Evolutionary conservation across 2,888 invertebrate genomes (phyloP).

Genomic region (Hydraecia micacea): DNA sequence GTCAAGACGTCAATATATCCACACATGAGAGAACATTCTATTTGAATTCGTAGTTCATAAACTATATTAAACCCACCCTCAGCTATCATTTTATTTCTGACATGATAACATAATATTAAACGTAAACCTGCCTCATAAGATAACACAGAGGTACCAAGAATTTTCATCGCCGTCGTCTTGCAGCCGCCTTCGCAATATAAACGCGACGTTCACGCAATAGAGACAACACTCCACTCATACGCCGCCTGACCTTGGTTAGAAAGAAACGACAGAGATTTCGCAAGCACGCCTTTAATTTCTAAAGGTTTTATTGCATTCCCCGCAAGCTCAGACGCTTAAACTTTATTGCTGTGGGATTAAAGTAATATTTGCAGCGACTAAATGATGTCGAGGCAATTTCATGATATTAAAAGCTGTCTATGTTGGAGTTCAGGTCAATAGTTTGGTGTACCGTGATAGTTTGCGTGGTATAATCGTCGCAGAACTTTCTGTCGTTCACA

Average conservation of each 20-base stretch:
- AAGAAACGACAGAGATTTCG: constrained; percentile 84
- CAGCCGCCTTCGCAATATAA: constrained; percentile 87
- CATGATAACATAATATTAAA: constrained; percentile 86
- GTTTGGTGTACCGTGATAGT: constrained; percentile 84
- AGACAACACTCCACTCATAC: constrained; percentile 80
- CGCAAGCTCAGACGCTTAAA: constrained; percentile 90
- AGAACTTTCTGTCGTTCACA: constrained; percentile 83
- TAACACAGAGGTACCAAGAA: constrained; percentile 89
- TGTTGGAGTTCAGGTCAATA: constrained; percentile 87
- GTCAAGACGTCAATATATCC: constrained; percentile 27
- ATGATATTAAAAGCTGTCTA: constrained; percentile 89
- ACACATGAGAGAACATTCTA: constrained; percentile 40
- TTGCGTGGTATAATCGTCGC: constrained; percentile 82
- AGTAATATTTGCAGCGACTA: constrained; percentile 90
- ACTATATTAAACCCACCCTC: constrained; percentile 73
- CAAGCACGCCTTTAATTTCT: constrained; percentile 84
- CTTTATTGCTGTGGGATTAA: constrained; percentile 90
- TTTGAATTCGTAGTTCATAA: constrained; percentile 72
- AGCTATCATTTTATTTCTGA: constrained; percentile 75
- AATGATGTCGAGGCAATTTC: constrained; percentile 89
- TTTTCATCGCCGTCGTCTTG: constrained; percentile 87
- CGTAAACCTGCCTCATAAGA: constrained; percentile 87
- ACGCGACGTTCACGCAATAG: constrained; percentile 83
- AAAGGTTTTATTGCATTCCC: constrained; percentile 90
- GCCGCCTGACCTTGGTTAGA: constrained; percentile 84